Evolutionary conservation across 2,797 vertebrate species (phyloP), one percentile per base, ranked within the genome.

Genomic region (Paratrypauchen microcephalus): DNA sequence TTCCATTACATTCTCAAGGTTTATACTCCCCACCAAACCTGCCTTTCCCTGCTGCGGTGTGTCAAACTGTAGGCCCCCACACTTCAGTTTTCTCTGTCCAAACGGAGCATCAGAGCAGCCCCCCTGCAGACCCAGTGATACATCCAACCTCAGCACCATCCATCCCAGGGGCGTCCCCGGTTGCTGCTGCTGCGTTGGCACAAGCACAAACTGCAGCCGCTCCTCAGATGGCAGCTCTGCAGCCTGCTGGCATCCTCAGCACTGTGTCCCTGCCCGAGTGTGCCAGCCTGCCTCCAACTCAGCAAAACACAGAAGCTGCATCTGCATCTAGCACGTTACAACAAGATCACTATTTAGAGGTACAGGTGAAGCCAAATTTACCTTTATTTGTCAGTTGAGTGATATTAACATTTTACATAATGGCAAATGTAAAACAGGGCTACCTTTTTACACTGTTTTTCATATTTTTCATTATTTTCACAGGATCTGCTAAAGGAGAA

Each of bases 401-500:
- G 23, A 54, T 54, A 11, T 36, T 36, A 36, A 36, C n/a, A 54
- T 7, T 54, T 54, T 9, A 54, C n/a, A 54, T 54, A 54, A 54
- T 21, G n/a, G 41, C 41, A 45, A 45, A 15, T 45, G 13, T 13
- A 45, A 4, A 45, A 45, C 41, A 45, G 13, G 12, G n/a, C n/a
- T 5, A 26, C 15, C 56, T 58, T 18, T 28, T 6, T 15, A 57
- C 18, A 13, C 1, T 57, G 15, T 15, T 19, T 59, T 59, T 28
- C 57, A 60, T 36, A 36, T 21, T 24, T 6, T 56, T 67, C 5
- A 57, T 57, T 56, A 39, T 56, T 41, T 39, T 16, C 23, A 55
- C 50, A 94, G 93, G 93, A 93, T 58, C 78, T 79, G 48, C 48
- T 85, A 54, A 89, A 78, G 48, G 92, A 93, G 24, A 92, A 87